Base-by-base conservation (phyloP, 2,888 invertebrate species). In the Erannis defoliaria region DNA sequence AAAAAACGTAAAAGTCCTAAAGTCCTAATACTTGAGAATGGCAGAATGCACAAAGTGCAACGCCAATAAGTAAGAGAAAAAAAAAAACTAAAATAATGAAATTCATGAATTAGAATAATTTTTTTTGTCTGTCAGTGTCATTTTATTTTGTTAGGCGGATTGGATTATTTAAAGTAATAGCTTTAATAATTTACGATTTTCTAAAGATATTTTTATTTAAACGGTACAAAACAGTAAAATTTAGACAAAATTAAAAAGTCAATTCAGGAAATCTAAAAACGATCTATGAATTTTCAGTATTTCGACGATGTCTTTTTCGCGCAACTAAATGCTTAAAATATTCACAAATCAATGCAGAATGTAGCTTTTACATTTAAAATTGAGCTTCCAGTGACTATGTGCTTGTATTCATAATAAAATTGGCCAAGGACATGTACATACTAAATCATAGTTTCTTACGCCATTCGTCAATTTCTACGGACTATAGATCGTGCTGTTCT, bases 381-480 rank as follows among this genome's bases (percentile, higher is more conserved):
- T 62, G 76, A 76, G 75, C 81, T 82, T 81, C 79, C 78, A 79
- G 86, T 88, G 84, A 81, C 82, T 82, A 84, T 78, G 84, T 84
- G 81, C 80, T 76, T 80, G 75, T 74, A 78, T 84, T 85, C 81
- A 76, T 80, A 82, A 75, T 76, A 82, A 74, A 84, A 75, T 83
- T 84, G 82, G 76, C 86, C 88, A 90, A 91, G 92, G 92, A 92
- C 91, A 93, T 93, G 92, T 90, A 81, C 90, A 89, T 89, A 86
- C 75, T 85, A 91, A 91, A 87, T 85, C 82, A 83, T 85, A 84
- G 82, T 76, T 81, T 80, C 82, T 86, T 81, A 82, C 81, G 82
- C 84, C 81, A 82, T 86, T 91, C 89, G 85, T 86, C 86, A 84
- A 82, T 82, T 85, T 82, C 84, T 82, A 74, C 85, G 79, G 78